Evolutionary conservation across 2,113 vertebrate species (phyloP), one percentile per base, ranked within the genome.

Genomic region (Cepphus grylle): DNA sequence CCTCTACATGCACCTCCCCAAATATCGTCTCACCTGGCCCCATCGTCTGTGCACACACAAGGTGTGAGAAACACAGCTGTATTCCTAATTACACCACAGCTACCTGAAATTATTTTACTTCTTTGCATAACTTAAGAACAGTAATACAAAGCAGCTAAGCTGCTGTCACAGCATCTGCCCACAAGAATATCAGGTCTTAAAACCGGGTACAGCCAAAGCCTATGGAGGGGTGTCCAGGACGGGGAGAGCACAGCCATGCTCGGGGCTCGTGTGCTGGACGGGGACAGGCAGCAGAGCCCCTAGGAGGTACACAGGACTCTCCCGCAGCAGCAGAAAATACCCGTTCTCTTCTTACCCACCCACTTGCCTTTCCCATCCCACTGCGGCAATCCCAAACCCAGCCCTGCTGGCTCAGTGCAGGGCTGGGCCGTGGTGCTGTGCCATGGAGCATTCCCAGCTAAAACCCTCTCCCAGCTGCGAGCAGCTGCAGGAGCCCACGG

Each of bases 31-130:
- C 79, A 8, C 22, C 40, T n/a, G 29, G 29, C 8, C 12, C 12
- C 36, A 5, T 12, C 1, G 0, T 7, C n/a, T 0, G 0, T 14
- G 17, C 45, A 23, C 9, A 0, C 43, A 22, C 7, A 5, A 52
- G 29, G 19, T 40, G 15, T 5, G 29, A 86, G 80, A 62, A 11
- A 20, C 20, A 15, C 8, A 2, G 26, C 72, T 55, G 6, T 42
- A 7, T 9, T 65, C 49, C 79, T 16, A n/a, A 47, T 38, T 40
- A 27, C 45, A 45, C 40, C 38, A 12, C 0, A 0, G 34, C 30
- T 52, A 22, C 22, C 22, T 21, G 27, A 27, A 21, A 72, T 53
- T 45, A 32, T 72, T 91, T 59, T 65, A 49, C 45, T 55, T 14
- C 36, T 49, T 63, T 47, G 7, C n/a, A 9, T 55, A 7, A 58